A percentile compares a stretch with the other conserved stretches of the same genome.
These are phyloP conservation scores for Colistium nudipinnis DNA, from an alignment of 2,113 vertebrate genomes.

Conservation along the genomic window DNA sequence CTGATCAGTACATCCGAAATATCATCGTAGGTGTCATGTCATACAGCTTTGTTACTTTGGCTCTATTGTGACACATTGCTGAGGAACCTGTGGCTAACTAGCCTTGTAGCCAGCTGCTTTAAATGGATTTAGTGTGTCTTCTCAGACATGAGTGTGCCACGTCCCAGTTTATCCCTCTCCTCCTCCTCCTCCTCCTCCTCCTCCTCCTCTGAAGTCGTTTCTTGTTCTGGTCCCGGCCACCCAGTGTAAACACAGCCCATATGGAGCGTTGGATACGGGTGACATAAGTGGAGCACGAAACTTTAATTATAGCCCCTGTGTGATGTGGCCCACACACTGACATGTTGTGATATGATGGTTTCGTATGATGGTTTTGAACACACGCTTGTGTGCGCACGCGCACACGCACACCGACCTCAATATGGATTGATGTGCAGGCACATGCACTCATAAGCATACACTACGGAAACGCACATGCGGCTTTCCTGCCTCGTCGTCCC, in stretches of 20 bases:
- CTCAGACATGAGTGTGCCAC: conserved; percentile 43
- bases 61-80: neutral
- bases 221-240: conserved; percentile 59
- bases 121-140: neutral
- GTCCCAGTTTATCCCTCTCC: conserved; percentile 34
- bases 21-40: too few species aligned
- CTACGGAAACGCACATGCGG: neutral
- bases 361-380: conserved; percentile 34
- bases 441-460: neutral
- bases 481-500: neutral
- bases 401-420: neutral
- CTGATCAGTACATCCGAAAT: too few species aligned
- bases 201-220: conserved; percentile 40
- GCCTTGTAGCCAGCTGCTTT: neutral
- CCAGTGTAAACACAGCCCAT: conserved; percentile 73
- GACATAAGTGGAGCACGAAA: conserved; percentile 73
- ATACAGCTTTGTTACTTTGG: neutral
- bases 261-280: conserved; percentile 68
- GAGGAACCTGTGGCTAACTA: too few species aligned
- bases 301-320: conserved; percentile 73
- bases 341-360: conserved; percentile 73
- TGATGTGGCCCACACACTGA: conserved; percentile 76
- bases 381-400: neutral
- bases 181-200: too few species aligned
- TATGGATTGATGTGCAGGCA: conserved; percentile 15